Evolutionary conservation across 2,888 invertebrate genomes (phyloP), one percentile per base, ranked within the genome.

Genomic region (Argyra leucocephala): DNA sequence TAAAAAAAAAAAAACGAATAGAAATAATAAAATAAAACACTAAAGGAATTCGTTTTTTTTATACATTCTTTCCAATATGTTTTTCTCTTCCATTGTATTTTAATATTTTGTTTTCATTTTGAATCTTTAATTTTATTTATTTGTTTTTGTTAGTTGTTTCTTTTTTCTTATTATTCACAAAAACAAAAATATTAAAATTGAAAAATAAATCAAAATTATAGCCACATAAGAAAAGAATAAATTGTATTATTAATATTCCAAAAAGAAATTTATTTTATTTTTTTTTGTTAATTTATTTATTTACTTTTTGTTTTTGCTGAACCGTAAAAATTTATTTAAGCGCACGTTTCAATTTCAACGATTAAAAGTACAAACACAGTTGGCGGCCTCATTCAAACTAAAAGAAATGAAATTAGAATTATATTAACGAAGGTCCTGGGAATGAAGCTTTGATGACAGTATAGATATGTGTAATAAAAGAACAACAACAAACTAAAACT

Each of bases 331-430:
- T 18, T 12, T 3, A 37, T 9, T 12, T 12, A 18, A n/a, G 18
- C 48, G n/a, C 48, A 18, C 58, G 22, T 23, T 59, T 23, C 18
- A 23, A 22, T 21, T 23, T 59, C 15, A 18, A 59, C 22, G 18
- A 23, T 72, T 71, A 69, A n/a, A 69, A 69, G 69, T 71, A 72
- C 74, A 72, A 74, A 71, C 73, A 73, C 75, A 74, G 72, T 73
- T 73, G 75, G 75, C 76, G 77, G 76, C 77, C 78, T 78, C 76
- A 75, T 76, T 78, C 70, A 48, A 18, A 48, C 48, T 48, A 48
- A 48, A 48, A 48, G 73, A 76, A 78, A 77, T 78, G 23, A 59
- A 23, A 59, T 59, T 15, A 22, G 23, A 59, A 59, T 59, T 59
- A 15, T 36, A 37, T 22, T 22, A 22, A 62, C 37, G 21, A 22